A percentile compares a stretch with the other conserved stretches of the same genome.
phyloP scores from a whole-genome alignment of 2,113 vertebrate species.

The Vombatus ursinus region DNA sequence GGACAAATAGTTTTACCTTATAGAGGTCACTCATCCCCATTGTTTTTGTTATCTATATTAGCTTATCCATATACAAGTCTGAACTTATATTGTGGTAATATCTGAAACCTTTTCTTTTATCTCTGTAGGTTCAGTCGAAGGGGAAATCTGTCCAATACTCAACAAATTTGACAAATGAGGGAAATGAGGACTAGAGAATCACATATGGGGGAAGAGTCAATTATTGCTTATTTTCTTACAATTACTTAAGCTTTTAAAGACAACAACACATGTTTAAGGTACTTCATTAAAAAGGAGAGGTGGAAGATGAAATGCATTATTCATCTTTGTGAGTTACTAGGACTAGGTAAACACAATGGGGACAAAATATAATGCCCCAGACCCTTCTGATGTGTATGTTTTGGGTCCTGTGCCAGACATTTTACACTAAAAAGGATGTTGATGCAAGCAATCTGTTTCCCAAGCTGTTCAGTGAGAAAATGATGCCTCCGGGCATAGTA shows the following conservation, averaged over 20 bases:
- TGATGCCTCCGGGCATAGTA: slow-evolving; percentile 23
- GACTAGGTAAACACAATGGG: neutral
- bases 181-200: neutral
- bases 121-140: slow-evolving; percentile 25
- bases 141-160: neutral
- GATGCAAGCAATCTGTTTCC: slow-evolving; percentile 61
- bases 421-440: slow-evolving; percentile 59
- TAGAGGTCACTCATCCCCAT: neutral
- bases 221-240: slow-evolving; percentile 15
- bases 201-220: slow-evolving; percentile 34
- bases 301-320: slow-evolving; percentile 50
- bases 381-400: neutral
- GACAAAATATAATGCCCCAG: slow-evolving; percentile 46
- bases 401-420: slow-evolving; percentile 17
- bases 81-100: neutral
- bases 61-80: neutral
- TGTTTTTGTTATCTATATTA: neutral
- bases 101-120: neutral
- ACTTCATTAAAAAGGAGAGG: slow-evolving; percentile 45
- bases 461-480: slow-evolving; percentile 60
- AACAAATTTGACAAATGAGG: neutral
- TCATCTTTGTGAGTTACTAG: slow-evolving; percentile 6
- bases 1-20: neutral
- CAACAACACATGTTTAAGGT: neutral
- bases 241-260: neutral